Evolutionary conservation across 2,113 vertebrate species (phyloP), one percentile per base, ranked within the genome.

Genomic region (Larimichthys crocea): DNA sequence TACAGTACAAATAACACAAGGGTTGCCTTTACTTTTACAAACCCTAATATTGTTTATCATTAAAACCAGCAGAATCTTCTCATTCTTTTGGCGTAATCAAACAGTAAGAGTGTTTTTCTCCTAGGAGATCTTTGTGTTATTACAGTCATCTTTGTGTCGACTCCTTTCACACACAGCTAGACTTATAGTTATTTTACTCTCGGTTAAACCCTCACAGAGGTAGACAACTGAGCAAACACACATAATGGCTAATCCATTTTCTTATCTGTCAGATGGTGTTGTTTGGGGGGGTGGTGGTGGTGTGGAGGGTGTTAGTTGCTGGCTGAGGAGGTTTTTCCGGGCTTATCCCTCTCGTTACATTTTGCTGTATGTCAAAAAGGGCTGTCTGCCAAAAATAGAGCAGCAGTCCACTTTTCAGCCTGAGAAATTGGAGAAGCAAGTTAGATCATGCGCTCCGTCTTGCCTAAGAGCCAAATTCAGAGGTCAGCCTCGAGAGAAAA

Each of bases 331-430:
- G 19, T 40, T 87, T 83, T 84, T 74, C 66, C 8, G 0, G 35
- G 57, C 63, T 88, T 75, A 73, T 83, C 59, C 75, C n/a, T 67
- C 74, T 74, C 35, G 29, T 90, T 88, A 76, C 67, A 74, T 88
- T 81, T 89, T 59, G 55, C 80, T 69, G 66, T 26, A 79, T 82
- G 90, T 90, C 81, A 83, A 82, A 90, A 89, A 40, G 35, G 74
- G 52, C 74, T 74, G 85, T 73, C 80, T 44, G 69, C 79, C 84
- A 80, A 60, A 88, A 89, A 90, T 89, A 91, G 88, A 87, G 85
- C 88, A 74, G 66, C 86, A 31, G 76, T 89, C 78, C 72, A 67
- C 80, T 72, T 83, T 91, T 90, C 72, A 83, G 75, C 85, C 70
- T 22, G 55, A 89, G 89, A 82, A 89, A 84, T 82, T 42, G 56